Conservation (phyloP, 1,140 invertebrate species). For the Idris sp. region DNA sequence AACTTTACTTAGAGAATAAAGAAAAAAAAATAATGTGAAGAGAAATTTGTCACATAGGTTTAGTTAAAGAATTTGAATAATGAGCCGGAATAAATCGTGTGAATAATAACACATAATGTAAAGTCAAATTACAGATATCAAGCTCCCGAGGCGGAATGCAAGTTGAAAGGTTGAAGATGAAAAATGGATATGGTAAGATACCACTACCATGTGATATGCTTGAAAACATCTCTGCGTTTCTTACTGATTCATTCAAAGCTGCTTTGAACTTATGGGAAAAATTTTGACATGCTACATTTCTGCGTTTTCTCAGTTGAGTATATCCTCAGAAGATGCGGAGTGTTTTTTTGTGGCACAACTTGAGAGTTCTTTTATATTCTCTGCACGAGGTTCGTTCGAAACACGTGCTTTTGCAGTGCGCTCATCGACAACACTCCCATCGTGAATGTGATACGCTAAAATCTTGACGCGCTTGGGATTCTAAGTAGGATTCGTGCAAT, state of each 20-base stretch:
- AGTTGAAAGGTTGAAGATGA: slow-evolving; percentile 6
- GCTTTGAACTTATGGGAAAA: slow-evolving; percentile 44
- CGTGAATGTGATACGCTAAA: slow-evolving; percentile 65
- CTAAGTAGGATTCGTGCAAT: slow-evolving; percentile 64
- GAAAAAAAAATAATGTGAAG: too few species aligned
- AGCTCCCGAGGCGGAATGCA: slow-evolving; percentile 8
- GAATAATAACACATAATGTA: slow-evolving; percentile 20
- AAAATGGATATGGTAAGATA: slow-evolving; percentile 32
- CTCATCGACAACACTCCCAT: slow-evolving; percentile 53
- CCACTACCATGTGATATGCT: slow-evolving; percentile 22
- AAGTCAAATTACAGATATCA: slow-evolving; percentile 19
- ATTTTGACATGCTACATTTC: slow-evolving; percentile 41
- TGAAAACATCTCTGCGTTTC: slow-evolving; percentile 25
- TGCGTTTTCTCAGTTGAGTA: slow-evolving; percentile 32
- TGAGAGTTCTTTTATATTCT: slow-evolving; percentile 64
- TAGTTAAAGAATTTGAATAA: slow-evolving; percentile 3
- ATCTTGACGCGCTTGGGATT: slow-evolving; percentile 68
- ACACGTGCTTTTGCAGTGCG: slow-evolving; percentile 54
- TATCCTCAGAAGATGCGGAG: slow-evolving; percentile 18
- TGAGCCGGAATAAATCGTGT: slow-evolving; percentile 2
- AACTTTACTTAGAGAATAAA: too few species aligned
- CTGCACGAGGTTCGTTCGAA: slow-evolving; percentile 55
- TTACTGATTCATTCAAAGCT: slow-evolving; percentile 30
- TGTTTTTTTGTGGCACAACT: slow-evolving; percentile 21
- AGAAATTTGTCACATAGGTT: too few species aligned